phyloP scores from a whole-genome alignment of 1,140 invertebrate species.

The Meloidogyne floridensis region DNA sequence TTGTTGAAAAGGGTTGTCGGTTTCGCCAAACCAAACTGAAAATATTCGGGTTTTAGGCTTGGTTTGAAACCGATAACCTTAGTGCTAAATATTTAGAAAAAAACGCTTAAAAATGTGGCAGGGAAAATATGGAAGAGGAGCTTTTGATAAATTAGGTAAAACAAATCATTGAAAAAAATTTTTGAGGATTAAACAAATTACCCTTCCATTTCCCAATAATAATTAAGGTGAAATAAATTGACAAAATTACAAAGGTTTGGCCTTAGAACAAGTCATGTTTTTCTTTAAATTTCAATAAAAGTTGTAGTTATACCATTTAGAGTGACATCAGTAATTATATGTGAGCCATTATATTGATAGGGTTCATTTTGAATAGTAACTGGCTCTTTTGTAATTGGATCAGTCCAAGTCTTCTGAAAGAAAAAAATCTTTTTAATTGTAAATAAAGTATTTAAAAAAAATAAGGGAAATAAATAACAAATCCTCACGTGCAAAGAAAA shows the following conservation, averaged over 20 bases:
- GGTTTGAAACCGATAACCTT: too few species aligned
- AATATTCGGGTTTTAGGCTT: too few species aligned
- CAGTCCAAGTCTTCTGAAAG: slow-evolving; percentile 34
- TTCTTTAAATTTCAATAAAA: slow-evolving; percentile 42
- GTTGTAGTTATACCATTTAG: slow-evolving; percentile 33
- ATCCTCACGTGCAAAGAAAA: too few species aligned
- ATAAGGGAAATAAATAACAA: too few species aligned
- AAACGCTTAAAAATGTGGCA: neutral
- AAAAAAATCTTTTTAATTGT: neutral
- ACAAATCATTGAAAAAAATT: too few species aligned
- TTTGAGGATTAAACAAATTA: too few species aligned
- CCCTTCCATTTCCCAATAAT: too few species aligned
- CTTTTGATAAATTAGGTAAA: neutral
- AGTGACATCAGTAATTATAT: slow-evolving; percentile 40
- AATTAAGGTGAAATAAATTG: too few species aligned
- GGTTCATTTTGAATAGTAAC: slow-evolving; percentile 23
- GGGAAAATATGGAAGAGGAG: neutral
- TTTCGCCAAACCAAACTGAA: too few species aligned
- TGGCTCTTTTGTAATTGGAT: slow-evolving; percentile 30
- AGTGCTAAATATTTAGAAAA: neutral
- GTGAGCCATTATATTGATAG: slow-evolving; percentile 39
- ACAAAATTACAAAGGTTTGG: too few species aligned
- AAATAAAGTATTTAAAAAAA: slow-evolving; percentile 14
- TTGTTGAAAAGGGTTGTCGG: too few species aligned
- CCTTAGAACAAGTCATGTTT: too few species aligned